These are phyloP conservation scores for Macrotus californicus DNA, from an alignment of 2,113 vertebrate species.

Conservation along the genomic window DNA sequence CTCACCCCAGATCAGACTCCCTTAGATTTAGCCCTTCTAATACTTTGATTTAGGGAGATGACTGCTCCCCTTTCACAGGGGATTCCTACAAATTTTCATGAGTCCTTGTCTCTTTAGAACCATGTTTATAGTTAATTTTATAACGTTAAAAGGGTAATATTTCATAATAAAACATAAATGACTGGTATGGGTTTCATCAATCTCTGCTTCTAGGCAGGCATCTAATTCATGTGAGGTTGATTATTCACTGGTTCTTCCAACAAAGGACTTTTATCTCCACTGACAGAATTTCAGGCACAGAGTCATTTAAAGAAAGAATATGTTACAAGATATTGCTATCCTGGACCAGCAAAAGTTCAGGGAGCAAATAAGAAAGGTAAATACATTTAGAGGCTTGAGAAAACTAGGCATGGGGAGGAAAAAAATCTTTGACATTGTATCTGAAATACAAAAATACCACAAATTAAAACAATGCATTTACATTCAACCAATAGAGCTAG, in stretches of 20 bases:
- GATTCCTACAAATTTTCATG: not conserved
- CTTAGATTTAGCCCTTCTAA: not conserved
- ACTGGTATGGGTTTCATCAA: not conserved
- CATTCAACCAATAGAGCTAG: not conserved
- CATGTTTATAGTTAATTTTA: not conserved
- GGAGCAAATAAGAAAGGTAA: not conserved
- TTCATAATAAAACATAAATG: not conserved
- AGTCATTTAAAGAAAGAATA: not conserved
- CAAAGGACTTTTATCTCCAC: not conserved
- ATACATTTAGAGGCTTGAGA: not conserved
- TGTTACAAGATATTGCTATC: not conserved
- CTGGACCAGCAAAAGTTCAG: not conserved
- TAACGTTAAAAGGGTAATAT: not conserved
- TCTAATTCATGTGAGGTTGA: not conserved
- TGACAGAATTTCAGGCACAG: not conserved
- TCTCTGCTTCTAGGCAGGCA: not conserved
- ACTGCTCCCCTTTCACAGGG: fast-evolving
- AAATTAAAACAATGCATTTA: not conserved
- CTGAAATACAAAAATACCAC: not conserved
- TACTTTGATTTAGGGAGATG: not conserved
- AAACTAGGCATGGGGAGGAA: not conserved
- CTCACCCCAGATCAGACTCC: not conserved
- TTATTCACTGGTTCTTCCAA: not conserved
- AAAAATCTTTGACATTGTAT: not conserved
- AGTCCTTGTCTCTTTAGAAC: not conserved